Conservation (phyloP, 1,140 invertebrate genomes). For the Daktulosphaira vitifoliae region DNA sequence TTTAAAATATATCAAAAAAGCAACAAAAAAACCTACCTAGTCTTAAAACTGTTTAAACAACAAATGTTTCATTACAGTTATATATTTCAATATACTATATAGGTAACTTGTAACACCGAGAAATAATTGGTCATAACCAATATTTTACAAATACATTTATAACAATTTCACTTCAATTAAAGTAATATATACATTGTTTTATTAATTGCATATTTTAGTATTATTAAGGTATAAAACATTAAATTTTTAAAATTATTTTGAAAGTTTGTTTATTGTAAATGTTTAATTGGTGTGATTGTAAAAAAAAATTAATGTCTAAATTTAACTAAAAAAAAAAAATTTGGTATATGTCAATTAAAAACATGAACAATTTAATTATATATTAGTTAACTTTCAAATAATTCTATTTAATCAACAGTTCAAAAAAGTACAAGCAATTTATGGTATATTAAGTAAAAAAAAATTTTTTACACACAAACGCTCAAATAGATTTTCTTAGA, state of each 20-base stretch:
- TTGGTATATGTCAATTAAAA: too few relatives aligned
- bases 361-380: too few relatives aligned
- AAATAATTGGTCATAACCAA: conserved; percentile 10
- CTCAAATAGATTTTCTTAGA: too few relatives aligned
- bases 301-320: too few relatives aligned
- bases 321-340: too few relatives aligned
- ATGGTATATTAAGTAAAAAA: too few relatives aligned
- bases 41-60: conserved; percentile 17
- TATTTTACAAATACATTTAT: conserved; percentile 17
- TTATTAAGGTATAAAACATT: conserved; percentile 16
- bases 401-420: too few relatives aligned
- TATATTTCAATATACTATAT: conserved; percentile 21
- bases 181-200: not conserved
- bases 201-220: not conserved
- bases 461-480: too few relatives aligned
- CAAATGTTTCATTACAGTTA: conserved; percentile 14
- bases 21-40: conserved; percentile 12
- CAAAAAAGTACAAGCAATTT: too few relatives aligned
- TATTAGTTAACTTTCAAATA: too few relatives aligned
- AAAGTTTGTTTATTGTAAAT: not conserved
- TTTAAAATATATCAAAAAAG: conserved; percentile 23
- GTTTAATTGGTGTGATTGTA: too few relatives aligned
- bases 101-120: conserved; percentile 31
- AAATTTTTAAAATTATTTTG: conserved; percentile 21
- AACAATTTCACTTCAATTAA: too few relatives aligned